Evolutionary conservation across 2,888 invertebrate genomes (phyloP), one percentile per base, ranked within the genome.

Genomic region (Aleiodes leptofemur): DNA sequence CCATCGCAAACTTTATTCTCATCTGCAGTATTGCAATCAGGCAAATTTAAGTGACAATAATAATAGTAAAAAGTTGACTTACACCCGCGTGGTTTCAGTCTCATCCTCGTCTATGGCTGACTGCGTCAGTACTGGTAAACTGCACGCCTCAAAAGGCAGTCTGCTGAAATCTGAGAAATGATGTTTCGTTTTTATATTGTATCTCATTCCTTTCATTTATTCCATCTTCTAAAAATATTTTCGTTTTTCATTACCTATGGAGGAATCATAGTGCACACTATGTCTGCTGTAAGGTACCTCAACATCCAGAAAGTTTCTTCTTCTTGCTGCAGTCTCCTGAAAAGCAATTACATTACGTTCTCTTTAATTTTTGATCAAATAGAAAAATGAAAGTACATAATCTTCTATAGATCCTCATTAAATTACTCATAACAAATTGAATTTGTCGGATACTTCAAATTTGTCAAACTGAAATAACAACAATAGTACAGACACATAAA

Each of bases 181-280:
- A 16, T 29, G 38, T 11, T 29, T 0, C 23, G 3, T 50, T 72
- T 16, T 9, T 9, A 53, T n/a, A 53, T 16, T 53, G 7, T 53
- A 53, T 53, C 13, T 34, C 2, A 34, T 34, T 34, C 0, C 34
- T 53, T 14, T 53, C 16, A 7, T 7, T 13, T 51, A n/a, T 23
- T 71, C n/a, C 13, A 53, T 64, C 29, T 29, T 1, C 11, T 29
- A 43, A 34, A 13, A 31, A 68, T 31, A 16, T 50, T 29, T 13
- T 29, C 4, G 4, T 43, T 43, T 43, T 43, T 43, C 43, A 43
- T 81, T 80, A 87, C 87, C 87, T 84, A 87, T 84, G 50, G 83
- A 79, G 13, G 85, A 86, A 57, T 86, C 84, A 82, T 86, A 87
- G 64, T 85, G 82, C 73, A 86, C 86, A 77, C 86, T 87, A 80